Base-by-base conservation (phyloP, 2,797 vertebrate species). In the Tragelaphus eurycerus region DNA sequence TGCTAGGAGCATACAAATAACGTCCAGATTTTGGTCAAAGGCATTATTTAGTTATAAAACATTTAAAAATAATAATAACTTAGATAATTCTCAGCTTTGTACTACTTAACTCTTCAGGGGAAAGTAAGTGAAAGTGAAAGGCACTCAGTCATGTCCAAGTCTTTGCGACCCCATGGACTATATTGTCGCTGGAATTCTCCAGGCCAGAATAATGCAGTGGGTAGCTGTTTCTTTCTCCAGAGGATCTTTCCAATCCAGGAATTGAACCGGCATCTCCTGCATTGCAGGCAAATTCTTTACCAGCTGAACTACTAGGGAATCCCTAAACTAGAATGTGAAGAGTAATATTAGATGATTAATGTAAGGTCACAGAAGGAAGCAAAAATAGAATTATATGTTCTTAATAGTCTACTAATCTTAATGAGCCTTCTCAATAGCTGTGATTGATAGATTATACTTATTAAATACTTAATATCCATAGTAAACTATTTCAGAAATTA, bases 371-470 rank as follows among this genome's bases (percentile, higher is more conserved):
- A 59, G 0, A 81, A 4, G 60, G 54, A 82, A 87, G 23, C 17
- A 89, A 91, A 67, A 81, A 67, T 82, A 89, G 82, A 85, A 79
- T 55, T 76, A 14, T 89, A 2, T 87, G 27, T 94, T 97, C 82
- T 90, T 93, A 81, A 57, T 60, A 95, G 83, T 79, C 31, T 87
- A 29, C 83, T 83, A 64, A 88, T 71, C 34, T 95, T 86, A 95
- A 89, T 89, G 86, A 94, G 46, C 19, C 83, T 57, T 52, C 74
- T 97, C 54, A 91, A 59, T 67, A 89, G 10, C 79, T 78, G 16
- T 87, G 88, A 95, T 89, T 81, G 86, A 93, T 96, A 62, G 43
- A 74, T 90, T 93, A 54, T 52, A 94, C 21, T 91, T 79, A 92
- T 71, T 84, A 91, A 96, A 86, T 23, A 79, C n/a, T 89, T 60